Evolutionary conservation across 2,113 vertebrate species (phyloP), one percentile per base, ranked within the genome.

Genomic region (Plecturocebus donacophilus): DNA sequence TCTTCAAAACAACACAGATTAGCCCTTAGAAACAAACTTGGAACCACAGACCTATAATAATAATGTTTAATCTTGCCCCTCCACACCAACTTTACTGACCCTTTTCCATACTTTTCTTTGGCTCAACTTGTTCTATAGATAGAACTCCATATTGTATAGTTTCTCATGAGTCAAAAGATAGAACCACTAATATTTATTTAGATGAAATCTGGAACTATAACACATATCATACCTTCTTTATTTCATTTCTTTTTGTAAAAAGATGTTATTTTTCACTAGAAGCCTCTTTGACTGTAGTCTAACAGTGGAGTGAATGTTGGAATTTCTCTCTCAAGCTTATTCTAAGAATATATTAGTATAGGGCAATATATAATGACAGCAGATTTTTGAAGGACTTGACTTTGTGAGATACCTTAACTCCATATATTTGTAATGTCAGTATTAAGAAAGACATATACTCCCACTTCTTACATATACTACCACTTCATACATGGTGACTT

Each of bases 181-280:
- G 52, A 70, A 49, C 64, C 52, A 87, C 23, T 86, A 81, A n/a
- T 30, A 79, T 87, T 90, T 90, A 89, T 90, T 88, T 85, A 77
- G 42, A 70, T 70, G 13, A 87, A 94, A 80, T 66, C 19, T 93
- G 54, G 66, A 91, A 79, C 58, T 66, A 58, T 58, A 54, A 38
- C n/a, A 73, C 32, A 19, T 16, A 70, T 40, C 17, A 54, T 73
- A 47, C 14, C 4, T 32, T 90, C 6, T 56, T 75, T 71, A 83
- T 19, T 54, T 8, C 14, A 82, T 66, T 76, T 70, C 16, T 75
- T 84, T 76, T 92, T 80, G 45, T 30, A 66, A 16, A 56, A 32
- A 42, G 58, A 30, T 93, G 38, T 77, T 85, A 80, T 61, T 6
- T 87, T 95, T 88, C 27, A 42, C 20, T 73, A 58, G 25, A 19